A percentile compares a stretch with the other conserved stretches of the same genome.
Evolutionary conservation across 2,888 invertebrate genomes (phyloP).

Genomic region (Andrena haemorrhoa): DNA sequence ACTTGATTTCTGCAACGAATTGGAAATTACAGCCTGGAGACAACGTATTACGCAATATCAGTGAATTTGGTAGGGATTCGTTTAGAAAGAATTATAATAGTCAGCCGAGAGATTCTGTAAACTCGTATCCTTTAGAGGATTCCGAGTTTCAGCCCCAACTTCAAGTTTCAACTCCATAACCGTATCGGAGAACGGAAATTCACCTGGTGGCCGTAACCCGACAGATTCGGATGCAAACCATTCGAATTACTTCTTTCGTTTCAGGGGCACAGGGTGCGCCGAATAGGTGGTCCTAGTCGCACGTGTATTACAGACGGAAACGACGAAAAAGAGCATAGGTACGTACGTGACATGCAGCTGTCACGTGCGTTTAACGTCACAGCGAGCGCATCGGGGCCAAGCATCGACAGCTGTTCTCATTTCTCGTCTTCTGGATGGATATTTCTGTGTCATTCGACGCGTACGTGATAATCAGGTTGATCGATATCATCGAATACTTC

Average conservation of each 20-base stretch:
- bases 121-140: neutral
- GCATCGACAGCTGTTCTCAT: slow-evolving; percentile 71
- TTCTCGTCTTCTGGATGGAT: slow-evolving; percentile 63
- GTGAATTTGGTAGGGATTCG: neutral
- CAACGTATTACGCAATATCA: too few species aligned
- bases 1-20: too few species aligned
- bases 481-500: slow-evolving; percentile 29
- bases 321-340: slow-evolving; percentile 44
- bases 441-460: slow-evolving; percentile 64
- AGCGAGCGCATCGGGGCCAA: slow-evolving; percentile 64
- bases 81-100: neutral
- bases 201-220: slow-evolving; percentile 30
- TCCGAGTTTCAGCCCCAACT: neutral
- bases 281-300: neutral
- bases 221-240: slow-evolving; percentile 35
- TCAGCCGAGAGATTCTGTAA: neutral
- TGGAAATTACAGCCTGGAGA: too few species aligned
- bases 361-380: slow-evolving; percentile 63
- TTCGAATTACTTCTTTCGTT: slow-evolving; percentile 36
- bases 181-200: slow-evolving; percentile 1
- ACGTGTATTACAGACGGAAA: slow-evolving; percentile 38
- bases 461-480: slow-evolving; percentile 50
- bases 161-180: neutral
- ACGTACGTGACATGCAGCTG: slow-evolving; percentile 60
- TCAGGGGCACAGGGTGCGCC: neutral